Conservation (phyloP, 2,888 invertebrate species). For the Rotaria sp. region DNA sequence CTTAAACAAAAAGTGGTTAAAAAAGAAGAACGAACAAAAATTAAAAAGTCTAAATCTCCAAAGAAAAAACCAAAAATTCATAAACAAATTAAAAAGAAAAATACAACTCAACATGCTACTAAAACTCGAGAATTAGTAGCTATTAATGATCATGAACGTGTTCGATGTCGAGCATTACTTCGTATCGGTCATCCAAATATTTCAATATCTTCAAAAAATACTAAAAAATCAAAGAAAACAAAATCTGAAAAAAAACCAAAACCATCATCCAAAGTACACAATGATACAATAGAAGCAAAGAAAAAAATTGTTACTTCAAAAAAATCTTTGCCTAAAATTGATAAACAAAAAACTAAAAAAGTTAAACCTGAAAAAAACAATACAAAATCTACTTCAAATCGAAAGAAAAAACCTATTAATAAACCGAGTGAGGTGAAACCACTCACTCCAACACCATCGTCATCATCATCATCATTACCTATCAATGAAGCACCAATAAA, state of each 20-base stretch:
- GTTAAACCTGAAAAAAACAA: not conserved
- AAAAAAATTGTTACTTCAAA: not conserved
- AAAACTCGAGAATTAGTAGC: not conserved
- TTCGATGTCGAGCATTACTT: slow-evolving; percentile 4
- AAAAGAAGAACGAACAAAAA: not conserved
- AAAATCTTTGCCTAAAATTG: not conserved
- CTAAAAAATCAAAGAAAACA: not conserved
- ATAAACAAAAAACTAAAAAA: not conserved
- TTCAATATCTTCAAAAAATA: not conserved
- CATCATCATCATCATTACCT: not conserved
- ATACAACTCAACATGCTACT: not conserved
- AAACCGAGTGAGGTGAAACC: not conserved
- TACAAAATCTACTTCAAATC: not conserved
- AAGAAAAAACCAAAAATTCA: not conserved
- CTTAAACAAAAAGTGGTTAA: not conserved
- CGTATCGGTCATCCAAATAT: not conserved
- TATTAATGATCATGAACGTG: not conserved
- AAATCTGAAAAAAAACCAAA: not conserved
- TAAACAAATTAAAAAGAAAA: not conserved
- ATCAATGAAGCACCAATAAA: not conserved
- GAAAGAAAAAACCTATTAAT: not conserved
- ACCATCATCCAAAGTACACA: not conserved
- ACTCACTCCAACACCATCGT: not conserved
- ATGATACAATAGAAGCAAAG: not conserved
- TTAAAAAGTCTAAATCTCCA: too few relatives aligned